phyloP scores from a whole-genome alignment of 2,113 vertebrate species.

The Syrmaticus mikado region DNA sequence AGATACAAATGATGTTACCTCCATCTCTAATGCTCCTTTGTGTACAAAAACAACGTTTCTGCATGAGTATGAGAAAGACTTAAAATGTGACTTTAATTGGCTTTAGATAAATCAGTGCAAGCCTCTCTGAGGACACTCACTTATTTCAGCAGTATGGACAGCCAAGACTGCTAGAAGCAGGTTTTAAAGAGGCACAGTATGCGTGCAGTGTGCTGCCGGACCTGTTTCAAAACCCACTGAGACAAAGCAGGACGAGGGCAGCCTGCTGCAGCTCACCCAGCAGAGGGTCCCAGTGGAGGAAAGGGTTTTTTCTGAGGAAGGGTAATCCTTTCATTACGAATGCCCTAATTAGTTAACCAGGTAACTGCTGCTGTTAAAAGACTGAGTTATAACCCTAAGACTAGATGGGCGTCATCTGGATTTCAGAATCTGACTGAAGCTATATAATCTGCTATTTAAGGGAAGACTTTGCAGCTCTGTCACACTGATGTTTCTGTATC shows the following conservation, averaged over 20 bases:
- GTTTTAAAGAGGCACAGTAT: fast-evolving
- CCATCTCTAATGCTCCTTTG: not conserved
- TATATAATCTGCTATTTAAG: not conserved
- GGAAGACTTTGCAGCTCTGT: not conserved
- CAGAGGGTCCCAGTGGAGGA: fast-evolving
- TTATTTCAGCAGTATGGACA: not conserved
- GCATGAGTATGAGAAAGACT: not conserved
- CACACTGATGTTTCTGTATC: not conserved
- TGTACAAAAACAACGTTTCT: not conserved
- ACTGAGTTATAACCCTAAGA: not conserved
- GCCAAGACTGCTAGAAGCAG: fast-evolving
- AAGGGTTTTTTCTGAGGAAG: constrained; percentile 14
- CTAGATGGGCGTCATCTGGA: not conserved
- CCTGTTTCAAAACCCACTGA: not conserved
- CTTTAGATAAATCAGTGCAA: not conserved
- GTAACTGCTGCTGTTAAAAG: not conserved
- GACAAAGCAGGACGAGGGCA: not conserved
- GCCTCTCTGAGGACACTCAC: not conserved
- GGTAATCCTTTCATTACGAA: constrained; percentile 32
- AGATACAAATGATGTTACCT: not conserved
- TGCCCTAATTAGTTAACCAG: constrained; percentile 9
- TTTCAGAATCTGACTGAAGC: constrained; percentile 3
- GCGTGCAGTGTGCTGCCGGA: not conserved
- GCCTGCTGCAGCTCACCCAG: fast-evolving
- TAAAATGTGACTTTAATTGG: not conserved